Percentiles rank a stretch among this genome's conserved stretches.
Conservation (phyloP, 2,888 invertebrate genomes). For the Halictus ligatus region DNA sequence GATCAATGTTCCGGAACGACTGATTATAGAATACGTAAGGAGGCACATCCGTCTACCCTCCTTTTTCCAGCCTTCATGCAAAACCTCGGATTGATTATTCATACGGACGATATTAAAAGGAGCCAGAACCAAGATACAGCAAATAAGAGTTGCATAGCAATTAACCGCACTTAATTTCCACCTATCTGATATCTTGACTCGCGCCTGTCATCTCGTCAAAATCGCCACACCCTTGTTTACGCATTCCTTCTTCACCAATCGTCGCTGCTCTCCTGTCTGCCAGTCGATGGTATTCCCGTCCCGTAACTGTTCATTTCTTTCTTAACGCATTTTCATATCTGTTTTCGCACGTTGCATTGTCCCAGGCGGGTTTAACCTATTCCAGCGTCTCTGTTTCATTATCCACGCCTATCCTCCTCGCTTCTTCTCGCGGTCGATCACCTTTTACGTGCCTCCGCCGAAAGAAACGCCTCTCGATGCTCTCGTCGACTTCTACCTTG, state of each 20-base stretch:
- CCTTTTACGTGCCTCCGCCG: constrained; percentile 4
- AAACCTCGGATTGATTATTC: background rate
- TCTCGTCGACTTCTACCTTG: background rate
- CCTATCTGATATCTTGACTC: background rate
- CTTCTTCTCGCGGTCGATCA: constrained; percentile 15
- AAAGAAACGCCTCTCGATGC: constrained; percentile 3
- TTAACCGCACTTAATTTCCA: background rate
- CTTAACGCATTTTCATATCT: background rate
- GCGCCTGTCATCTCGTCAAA: background rate
- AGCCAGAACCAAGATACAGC: background rate
- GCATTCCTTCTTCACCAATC: background rate
- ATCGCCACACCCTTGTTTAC: constrained; percentile 4
- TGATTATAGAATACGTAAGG: background rate
- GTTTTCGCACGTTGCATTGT: constrained; percentile 9
- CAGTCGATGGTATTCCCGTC: background rate
- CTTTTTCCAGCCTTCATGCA: background rate
- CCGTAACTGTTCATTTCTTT: background rate
- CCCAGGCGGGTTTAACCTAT: background rate
- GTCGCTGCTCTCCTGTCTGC: background rate
- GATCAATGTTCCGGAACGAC: background rate
- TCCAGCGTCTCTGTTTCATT: background rate
- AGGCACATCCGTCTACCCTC: background rate
- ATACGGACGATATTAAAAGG: background rate
- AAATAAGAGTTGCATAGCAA: background rate
- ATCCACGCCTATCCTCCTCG: constrained; percentile 12